Base-by-base conservation (phyloP, 2,888 invertebrate genomes). In the Caenorhabditis sp. region DNA sequence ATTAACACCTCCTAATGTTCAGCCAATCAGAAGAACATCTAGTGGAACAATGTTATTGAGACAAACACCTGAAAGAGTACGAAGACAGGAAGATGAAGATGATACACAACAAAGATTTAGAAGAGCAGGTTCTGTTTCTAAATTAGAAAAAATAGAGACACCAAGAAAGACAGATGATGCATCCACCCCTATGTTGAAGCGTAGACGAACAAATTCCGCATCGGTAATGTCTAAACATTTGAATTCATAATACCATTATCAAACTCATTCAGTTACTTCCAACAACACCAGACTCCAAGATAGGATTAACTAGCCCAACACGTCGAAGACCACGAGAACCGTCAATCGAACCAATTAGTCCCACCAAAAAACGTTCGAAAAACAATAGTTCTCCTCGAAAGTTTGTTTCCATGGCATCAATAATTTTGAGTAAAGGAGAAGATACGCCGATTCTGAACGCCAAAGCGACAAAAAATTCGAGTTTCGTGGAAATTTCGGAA, bases 31-130 rank as follows among this genome's bases (percentile, higher is more conserved):
- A 5, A 43, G 63, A 51, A 23, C 58, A 17, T 37, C 23, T 31
- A 72, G 72, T 55, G 67, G 72, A 8, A 61, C 72, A 0, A 72
- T 72, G 72, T 27, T 72, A 3, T 50, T 72, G 10, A 54, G 72
- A 23, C 61, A 58, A 36, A 64, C 72, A 8, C 67, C 72, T 0
- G 63, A 63, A 36, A 10, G 65, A 21, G 12, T 50, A n/a, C 50
- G 67, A 43, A 60, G 58, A 36, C 59, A 23, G 2, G 51, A 53
- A 10, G 64, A 62, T 19, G 51, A 19, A 8, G 58, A 49, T 12
- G 43, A 31, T n/a, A 57, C 69, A 14, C 65, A 58, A 2, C 8
- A 12, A 12, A 55, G 10, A 27, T 26, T 62, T 0, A 31, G 36
- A 49, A 24, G 65, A 14, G 51, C 58, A 10, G 65, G 58, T 6